A percentile compares a stretch with the other conserved stretches of the same genome.
Evolutionary conservation across 2,113 vertebrate species (phyloP).

Genomic region (Xyliphius kryptos): DNA sequence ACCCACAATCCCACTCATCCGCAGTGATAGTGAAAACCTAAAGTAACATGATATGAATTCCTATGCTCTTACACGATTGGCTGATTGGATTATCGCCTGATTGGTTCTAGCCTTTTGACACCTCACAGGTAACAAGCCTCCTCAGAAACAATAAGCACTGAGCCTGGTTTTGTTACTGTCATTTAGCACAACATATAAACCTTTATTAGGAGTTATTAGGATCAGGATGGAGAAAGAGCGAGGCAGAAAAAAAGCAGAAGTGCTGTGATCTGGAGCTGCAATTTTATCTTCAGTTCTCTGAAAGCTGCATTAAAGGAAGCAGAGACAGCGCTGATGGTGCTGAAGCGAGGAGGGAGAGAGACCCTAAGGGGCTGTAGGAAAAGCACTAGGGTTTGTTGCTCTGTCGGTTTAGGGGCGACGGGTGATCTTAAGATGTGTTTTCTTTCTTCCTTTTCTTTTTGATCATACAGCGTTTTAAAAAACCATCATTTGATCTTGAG

Average conservation of each 20-base stretch:
- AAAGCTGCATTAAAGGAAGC: slow-evolving; percentile 19
- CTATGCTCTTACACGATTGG: no score
- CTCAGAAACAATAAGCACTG: slow-evolving; percentile 6
- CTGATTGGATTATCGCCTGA: no score
- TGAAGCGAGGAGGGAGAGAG: not conserved
- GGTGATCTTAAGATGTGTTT: not conserved
- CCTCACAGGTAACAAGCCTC: slow-evolving; percentile 9
- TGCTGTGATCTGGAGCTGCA: slow-evolving; percentile 30
- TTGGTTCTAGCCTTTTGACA: no score
- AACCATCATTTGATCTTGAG: not conserved
- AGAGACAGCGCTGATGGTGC: not conserved
- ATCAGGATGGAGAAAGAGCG: slow-evolving; percentile 5
- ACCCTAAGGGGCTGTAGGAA: not conserved
- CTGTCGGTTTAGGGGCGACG: slow-evolving; percentile 1
- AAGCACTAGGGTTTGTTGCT: not conserved
- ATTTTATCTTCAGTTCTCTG: slow-evolving; percentile 23
- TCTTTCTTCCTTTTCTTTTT: not conserved
- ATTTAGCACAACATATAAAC: slow-evolving; percentile 9
- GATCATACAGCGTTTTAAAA: not conserved
- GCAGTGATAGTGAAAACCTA: no score
- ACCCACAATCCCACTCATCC: no score
- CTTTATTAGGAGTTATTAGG: slow-evolving; percentile 14
- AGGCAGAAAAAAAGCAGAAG: not conserved
- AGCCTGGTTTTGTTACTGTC: slow-evolving; percentile 28
- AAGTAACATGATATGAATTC: no score